A percentile compares a stretch with the other conserved stretches of the same genome.
Conservation (phyloP, 1,140 invertebrate genomes). For the Zaprionus tsacasi region DNA sequence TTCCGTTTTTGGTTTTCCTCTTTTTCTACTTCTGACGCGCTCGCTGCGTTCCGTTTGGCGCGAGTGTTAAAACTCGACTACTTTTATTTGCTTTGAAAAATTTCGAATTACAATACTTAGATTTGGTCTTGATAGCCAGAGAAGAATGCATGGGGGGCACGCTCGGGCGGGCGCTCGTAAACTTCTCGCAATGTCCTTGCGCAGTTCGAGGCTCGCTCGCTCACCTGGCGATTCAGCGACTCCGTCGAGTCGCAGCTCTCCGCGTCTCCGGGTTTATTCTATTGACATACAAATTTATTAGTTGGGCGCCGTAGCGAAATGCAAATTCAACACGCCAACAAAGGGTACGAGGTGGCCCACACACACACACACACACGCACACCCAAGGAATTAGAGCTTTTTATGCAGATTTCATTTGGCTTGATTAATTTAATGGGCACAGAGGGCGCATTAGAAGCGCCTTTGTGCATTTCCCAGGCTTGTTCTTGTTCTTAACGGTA, state of each 20-base stretch:
- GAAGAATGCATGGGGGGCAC: not conserved
- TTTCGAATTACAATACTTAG: slow-evolving; percentile 82
- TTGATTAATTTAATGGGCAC: slow-evolving; percentile 77
- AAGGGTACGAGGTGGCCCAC: slow-evolving; percentile 12
- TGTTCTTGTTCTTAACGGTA: slow-evolving; percentile 40
- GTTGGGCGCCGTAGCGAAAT: slow-evolving; percentile 74
- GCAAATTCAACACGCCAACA: slow-evolving; percentile 79
- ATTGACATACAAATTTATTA: slow-evolving; percentile 81
- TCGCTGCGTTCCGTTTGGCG: slow-evolving; percentile 67
- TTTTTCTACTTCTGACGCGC: slow-evolving; percentile 33
- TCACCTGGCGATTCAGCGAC: slow-evolving; percentile 35
- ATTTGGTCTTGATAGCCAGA: slow-evolving; percentile 71
- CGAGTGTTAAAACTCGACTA: slow-evolving; percentile 81
- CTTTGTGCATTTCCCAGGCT: slow-evolving; percentile 55
- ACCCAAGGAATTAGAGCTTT: slow-evolving; percentile 36
- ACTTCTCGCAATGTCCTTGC: slow-evolving; percentile 70
- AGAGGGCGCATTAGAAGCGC: slow-evolving; percentile 55
- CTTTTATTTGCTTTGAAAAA: slow-evolving; percentile 81
- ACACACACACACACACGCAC: slow-evolving; percentile 9
- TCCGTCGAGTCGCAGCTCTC: not conserved
- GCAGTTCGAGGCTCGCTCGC: slow-evolving; percentile 65
- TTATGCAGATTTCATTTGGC: slow-evolving; percentile 76
- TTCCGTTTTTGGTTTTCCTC: slow-evolving; percentile 4
- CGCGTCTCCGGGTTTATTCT: slow-evolving; percentile 45
- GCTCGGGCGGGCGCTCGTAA: not conserved